These are phyloP conservation scores for Himalopsyche kuldschensis DNA, from an alignment of 2,888 invertebrate species.

Conservation along the genomic window DNA sequence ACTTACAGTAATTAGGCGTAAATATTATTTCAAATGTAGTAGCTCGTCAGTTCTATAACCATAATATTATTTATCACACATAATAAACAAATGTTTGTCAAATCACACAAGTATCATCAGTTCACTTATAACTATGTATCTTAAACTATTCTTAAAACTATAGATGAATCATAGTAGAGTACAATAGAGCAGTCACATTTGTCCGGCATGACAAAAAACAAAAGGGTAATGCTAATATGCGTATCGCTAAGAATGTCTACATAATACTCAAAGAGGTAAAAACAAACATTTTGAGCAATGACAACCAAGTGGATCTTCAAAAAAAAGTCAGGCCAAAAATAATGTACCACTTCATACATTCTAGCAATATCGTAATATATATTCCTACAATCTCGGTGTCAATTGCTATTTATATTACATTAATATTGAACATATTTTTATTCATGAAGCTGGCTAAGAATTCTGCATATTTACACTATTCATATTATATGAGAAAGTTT, in stretches of 20 bases:
- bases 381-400: no score
- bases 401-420: no score
- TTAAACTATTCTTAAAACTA: not conserved
- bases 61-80: not conserved
- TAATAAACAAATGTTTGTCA: not conserved
- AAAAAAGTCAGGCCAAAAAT: no score
- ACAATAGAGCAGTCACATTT: not conserved
- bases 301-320: not conserved
- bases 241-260: not conserved
- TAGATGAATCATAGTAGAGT: not conserved
- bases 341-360: no score
- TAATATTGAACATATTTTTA: no score
- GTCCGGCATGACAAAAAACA: not conserved
- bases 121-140: not conserved
- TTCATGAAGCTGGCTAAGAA: no score
- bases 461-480: no score
- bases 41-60: not conserved
- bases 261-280: not conserved
- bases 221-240: not conserved
- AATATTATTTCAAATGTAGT: not conserved
- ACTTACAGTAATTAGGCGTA: not conserved
- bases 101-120: not conserved
- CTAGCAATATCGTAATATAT: no score
- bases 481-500: no score
- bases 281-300: not conserved